These are phyloP conservation scores for Enteromius radiatus DNA, from an alignment of 2,797 vertebrate genomes.

Conservation along the genomic window DNA sequence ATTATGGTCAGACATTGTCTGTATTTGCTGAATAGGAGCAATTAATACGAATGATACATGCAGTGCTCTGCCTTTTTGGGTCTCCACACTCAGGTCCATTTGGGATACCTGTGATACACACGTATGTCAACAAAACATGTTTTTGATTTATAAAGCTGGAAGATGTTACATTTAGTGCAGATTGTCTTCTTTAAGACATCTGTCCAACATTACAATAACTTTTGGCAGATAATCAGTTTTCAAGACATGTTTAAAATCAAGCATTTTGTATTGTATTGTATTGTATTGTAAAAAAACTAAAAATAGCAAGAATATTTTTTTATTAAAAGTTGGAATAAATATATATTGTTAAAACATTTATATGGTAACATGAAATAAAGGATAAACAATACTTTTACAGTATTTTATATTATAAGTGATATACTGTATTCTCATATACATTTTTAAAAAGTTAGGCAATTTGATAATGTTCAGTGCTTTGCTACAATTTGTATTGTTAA, in stretches of 20 bases:
- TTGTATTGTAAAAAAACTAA: no score
- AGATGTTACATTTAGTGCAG: neutral
- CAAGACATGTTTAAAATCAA: neutral
- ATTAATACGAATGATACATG: neutral
- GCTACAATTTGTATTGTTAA: no score
- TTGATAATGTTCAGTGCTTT: no score
- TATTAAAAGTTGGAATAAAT: neutral
- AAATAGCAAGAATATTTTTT: no score
- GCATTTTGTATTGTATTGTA: neutral
- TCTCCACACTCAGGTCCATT: neutral
- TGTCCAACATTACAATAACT: constrained; percentile 2
- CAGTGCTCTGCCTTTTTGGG: neutral
- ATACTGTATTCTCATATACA: neutral
- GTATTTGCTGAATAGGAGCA: neutral
- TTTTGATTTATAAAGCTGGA: neutral
- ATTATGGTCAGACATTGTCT: neutral
- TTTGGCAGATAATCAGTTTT: neutral
- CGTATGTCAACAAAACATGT: neutral
- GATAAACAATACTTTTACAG: neutral
- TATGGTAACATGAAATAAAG: neutral
- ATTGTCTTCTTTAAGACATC: constrained; percentile 1
- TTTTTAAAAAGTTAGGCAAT: neutral
- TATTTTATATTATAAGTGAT: neutral
- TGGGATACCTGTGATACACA: neutral
- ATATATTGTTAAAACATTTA: neutral